Percentiles rank a stretch among this genome's conserved stretches.
phyloP scores from a whole-genome alignment of 2,113 vertebrate species.

The Aegypius monachus region DNA sequence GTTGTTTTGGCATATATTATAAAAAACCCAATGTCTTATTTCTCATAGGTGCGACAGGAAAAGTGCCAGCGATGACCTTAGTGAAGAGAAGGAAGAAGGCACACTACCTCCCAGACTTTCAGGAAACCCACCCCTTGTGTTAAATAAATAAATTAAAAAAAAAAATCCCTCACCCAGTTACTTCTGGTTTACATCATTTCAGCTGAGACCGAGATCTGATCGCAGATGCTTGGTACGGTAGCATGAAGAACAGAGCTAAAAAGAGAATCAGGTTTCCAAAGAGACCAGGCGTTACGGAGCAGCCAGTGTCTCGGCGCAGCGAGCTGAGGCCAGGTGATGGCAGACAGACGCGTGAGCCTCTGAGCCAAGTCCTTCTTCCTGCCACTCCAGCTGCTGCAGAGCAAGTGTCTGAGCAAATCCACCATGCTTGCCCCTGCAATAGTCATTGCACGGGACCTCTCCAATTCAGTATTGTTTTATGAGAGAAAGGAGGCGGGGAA shows the following conservation, averaged over 20 bases:
- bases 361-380: neutral
- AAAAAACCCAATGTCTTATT: neutral
- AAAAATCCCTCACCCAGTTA: neutral
- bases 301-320: neutral
- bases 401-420: neutral
- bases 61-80: neutral
- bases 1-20: neutral
- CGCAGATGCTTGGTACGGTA: neutral
- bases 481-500: neutral
- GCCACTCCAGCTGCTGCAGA: neutral
- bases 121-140: neutral
- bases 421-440: neutral
- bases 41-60: neutral
- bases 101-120: neutral
- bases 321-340: neutral
- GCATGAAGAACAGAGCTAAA: neutral
- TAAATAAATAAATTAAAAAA: neutral
- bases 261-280: neutral
- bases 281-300: neutral
- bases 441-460: neutral
- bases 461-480: neutral
- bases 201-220: neutral
- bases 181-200: neutral
- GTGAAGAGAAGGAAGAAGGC: neutral
- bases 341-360: neutral